Evolutionary conservation across 2,797 vertebrate species (phyloP), one percentile per base, ranked within the genome.

Genomic region (Limnodromus scolopaceus): DNA sequence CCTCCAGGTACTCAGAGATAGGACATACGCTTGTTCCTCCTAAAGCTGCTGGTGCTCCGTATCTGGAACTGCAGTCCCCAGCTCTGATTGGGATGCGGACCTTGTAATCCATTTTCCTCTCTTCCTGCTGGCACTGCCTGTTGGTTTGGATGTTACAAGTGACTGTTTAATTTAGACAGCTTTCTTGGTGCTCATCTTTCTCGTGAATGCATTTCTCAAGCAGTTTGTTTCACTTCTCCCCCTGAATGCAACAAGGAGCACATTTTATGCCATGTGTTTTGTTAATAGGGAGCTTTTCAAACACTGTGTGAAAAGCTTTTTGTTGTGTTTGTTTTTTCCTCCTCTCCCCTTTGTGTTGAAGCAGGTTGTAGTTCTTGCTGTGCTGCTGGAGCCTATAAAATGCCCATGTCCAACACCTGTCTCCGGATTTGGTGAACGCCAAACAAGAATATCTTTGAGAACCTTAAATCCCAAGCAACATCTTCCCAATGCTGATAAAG

Each of bases 201-300:
- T 85, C 30, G 0, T 45, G 74, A 89, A 90, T 46, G 78, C 83
- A 38, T 89, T 80, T 87, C 89, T 95, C 77, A 71, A 93, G 90
- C 94, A 92, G 90, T 89, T 95, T 80, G 93, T 87, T 97, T 93
- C 90, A 63, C 66, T 84, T 88, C 80, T 78, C 36, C 84, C 70
- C 57, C 79, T 9, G 5, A 87, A 85, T 17, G 77, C 83, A 89
- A 87, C 28, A 81, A 80, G 69, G 39, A 94, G 90, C 94, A 93
- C 92, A 80, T 95, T 92, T 81, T 89, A 87, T 61, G 95, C 90
- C 95, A 92, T 65, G 88, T 88, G 96, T 74, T 96, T 91, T 76
- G 89, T 87, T 97, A 97, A 97, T 96, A 97, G 93, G 79, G 75
- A 75, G 98, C 96, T 97, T 97, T 97, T 97, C 97, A 97, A 96